These are phyloP conservation scores for Paguma larvata DNA, from an alignment of 2,797 vertebrate species.

Conservation along the genomic window DNA sequence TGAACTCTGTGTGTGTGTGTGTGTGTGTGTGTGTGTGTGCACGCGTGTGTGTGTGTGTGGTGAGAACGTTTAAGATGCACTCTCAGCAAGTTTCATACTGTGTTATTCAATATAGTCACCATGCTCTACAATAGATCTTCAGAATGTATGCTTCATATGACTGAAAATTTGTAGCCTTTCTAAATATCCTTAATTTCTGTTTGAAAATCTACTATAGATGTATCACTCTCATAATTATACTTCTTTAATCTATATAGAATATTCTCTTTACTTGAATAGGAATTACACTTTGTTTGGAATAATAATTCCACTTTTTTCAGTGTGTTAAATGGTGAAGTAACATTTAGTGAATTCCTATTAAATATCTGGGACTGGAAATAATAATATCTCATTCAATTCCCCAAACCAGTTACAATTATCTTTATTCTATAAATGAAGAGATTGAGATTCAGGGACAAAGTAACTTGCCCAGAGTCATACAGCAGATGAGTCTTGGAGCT, in stretches of 20 bases:
- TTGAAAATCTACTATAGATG: constrained; percentile 8
- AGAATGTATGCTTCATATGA: background rate
- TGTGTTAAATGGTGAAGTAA: background rate
- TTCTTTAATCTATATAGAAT: background rate
- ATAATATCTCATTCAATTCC: background rate
- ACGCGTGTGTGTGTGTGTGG: background rate
- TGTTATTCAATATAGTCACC: background rate
- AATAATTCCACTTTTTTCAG: background rate
- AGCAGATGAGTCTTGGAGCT: background rate
- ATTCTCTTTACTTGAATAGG: background rate
- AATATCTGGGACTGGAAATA: background rate
- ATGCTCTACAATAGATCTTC: background rate
- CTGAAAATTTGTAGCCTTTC: background rate
- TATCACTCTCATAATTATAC: background rate
- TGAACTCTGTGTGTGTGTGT: background rate
- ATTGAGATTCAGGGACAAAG: background rate
- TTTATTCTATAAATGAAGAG: constrained; percentile 25
- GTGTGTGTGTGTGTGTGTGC: background rate
- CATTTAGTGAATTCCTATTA: background rate
- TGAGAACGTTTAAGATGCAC: background rate
- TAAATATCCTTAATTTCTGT: background rate
- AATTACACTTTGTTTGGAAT: background rate
- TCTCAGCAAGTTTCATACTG: background rate
- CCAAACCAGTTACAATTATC: background rate
- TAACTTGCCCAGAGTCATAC: background rate